Evolutionary conservation across 1,140 invertebrate genomes (phyloP).

Genomic region (Coelopa frigida): DNA sequence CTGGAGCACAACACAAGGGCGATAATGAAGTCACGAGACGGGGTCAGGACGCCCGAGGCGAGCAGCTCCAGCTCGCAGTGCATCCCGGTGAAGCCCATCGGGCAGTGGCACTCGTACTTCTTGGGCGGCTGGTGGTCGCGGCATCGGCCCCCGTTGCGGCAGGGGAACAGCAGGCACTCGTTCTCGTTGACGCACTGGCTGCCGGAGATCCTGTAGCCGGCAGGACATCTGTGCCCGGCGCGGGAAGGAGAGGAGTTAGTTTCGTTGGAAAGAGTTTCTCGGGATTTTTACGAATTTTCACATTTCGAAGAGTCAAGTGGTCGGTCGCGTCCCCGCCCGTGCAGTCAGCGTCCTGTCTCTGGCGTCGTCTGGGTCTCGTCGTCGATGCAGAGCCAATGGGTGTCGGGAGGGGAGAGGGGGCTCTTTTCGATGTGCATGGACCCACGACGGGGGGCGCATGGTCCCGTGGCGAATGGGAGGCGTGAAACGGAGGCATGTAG

Average conservation of each 20-base stretch:
- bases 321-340: no score
- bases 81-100: slow-evolving; percentile 64
- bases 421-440: no score
- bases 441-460: no score
- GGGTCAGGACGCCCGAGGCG: slow-evolving; percentile 67
- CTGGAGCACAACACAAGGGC: slow-evolving; percentile 69
- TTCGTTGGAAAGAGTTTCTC: slow-evolving; percentile 1
- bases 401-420: no score
- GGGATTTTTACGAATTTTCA: background rate
- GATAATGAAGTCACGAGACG: slow-evolving; percentile 76
- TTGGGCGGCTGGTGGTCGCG: slow-evolving; percentile 60
- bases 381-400: no score
- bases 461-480: no score
- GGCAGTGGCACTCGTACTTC: slow-evolving; percentile 68
- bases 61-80: slow-evolving; percentile 70
- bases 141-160: slow-evolving; percentile 66
- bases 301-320: no score
- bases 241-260: slow-evolving; percentile 1
- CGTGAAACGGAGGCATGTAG: no score
- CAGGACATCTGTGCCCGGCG: slow-evolving; percentile 57
- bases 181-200: slow-evolving; percentile 65
- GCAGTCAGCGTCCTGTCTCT: no score
- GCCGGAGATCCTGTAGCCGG: slow-evolving; percentile 56
- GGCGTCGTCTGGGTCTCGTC: no score
- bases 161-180: slow-evolving; percentile 63